Evolutionary conservation across 2,113 vertebrate species (phyloP).

Genomic region (Beaufortia kweichowensis): DNA sequence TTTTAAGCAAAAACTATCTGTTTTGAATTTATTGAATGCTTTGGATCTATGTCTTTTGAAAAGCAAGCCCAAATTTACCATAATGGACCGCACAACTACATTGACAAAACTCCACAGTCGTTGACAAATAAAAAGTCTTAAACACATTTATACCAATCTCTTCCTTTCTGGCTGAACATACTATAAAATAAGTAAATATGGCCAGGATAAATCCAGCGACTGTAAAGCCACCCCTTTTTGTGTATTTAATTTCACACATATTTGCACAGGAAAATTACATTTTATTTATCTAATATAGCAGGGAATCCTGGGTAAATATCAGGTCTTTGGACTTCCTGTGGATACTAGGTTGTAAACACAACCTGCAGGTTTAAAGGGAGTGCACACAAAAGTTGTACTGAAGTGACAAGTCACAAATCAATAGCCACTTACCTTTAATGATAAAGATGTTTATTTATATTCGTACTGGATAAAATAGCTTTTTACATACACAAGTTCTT

Average conservation of each 20-base stretch:
- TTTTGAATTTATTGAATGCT: constrained; percentile 2
- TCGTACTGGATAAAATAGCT: neutral
- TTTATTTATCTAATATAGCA: constrained; percentile 73
- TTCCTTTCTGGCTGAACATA: constrained; percentile 61
- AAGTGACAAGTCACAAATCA: constrained; percentile 5
- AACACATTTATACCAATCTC: constrained; percentile 62
- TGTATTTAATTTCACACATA: constrained; percentile 79
- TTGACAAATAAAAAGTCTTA: constrained; percentile 69
- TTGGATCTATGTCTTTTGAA: constrained; percentile 43
- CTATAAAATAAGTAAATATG: constrained; percentile 69
- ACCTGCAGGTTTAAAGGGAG: constrained; percentile 49
- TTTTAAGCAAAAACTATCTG: neutral
- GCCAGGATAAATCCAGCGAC: constrained; percentile 63
- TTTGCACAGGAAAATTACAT: constrained; percentile 79
- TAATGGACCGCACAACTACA: constrained; percentile 56
- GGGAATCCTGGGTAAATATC: constrained; percentile 68
- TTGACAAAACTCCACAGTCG: constrained; percentile 53
- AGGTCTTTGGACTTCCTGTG: constrained; percentile 56
- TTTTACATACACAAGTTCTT: neutral
- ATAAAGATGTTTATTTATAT: neutral
- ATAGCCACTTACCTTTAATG: neutral
- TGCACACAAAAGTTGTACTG: constrained; percentile 41
- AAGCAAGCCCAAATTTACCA: constrained; percentile 52
- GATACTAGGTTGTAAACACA: constrained; percentile 63
- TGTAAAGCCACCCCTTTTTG: constrained; percentile 67